Evolutionary conservation across 2,888 invertebrate genomes (phyloP), one percentile per base, ranked within the genome.

Genomic region (Buathra laborator): DNA sequence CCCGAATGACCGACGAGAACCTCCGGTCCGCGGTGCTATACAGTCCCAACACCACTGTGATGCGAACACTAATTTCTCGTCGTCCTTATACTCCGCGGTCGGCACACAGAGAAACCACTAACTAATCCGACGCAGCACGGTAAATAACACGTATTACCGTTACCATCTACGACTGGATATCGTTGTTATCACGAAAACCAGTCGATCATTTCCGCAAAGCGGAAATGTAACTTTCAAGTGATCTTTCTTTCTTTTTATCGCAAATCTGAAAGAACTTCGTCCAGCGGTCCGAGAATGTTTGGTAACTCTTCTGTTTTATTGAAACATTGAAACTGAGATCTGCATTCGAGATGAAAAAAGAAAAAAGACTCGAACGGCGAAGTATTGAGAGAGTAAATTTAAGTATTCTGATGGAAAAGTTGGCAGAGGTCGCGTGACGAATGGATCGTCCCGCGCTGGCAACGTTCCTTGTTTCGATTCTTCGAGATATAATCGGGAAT

Each of bases 381-480:
- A 67, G 9, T 64, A 64, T 56, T 43, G 70, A 10, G 51, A 71
- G 64, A 71, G 37, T 24, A 43, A 78, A 48, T 78, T 43, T 4
- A 70, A 6, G 71, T 43, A 64, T 64, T 43, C 44, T 16, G 70
- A 76, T 64, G 70, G 51, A 81, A 76, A 76, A 81, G 81, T 81
- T 76, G 70, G 76, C 81, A n/a, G 48, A 75, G 48, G n/a, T 68
- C 51, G 46, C 5, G 14, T 12, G 48, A 32, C 12, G 24, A 62
- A 67, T 67, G 56, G 53, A 74, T 74, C 59, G 9, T 37, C 44
- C 44, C 51, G 4, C 7, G 67, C 44, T 29, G 51, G 67, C n/a
- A 68, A 43, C 48, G 56, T 62, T 43, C 4, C 37, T 19, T 46
- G 68, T 46, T 81, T 29, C 67, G 24, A 37, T 74, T 46, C n/a